These are phyloP conservation scores for Ceratina australensis DNA, from an alignment of 1,140 invertebrate genomes.

Conservation along the genomic window DNA sequence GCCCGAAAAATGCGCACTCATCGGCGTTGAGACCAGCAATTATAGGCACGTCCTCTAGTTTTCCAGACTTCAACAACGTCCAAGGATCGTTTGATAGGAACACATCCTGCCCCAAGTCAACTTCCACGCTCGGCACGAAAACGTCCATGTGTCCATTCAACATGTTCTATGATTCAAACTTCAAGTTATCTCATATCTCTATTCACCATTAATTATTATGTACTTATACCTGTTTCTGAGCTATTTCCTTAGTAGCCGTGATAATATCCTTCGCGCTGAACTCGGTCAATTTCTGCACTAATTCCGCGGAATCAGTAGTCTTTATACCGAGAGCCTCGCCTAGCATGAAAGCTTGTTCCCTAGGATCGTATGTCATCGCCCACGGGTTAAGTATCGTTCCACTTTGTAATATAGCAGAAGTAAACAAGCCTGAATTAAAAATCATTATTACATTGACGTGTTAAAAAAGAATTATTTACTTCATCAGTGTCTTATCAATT, in stretches of 20 bases:
- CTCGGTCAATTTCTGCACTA: conserved; percentile 82
- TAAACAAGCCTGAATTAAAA: conserved; percentile 82
- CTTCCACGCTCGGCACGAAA: conserved; percentile 85
- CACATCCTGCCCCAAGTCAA: conserved; percentile 79
- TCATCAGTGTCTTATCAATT: not conserved
- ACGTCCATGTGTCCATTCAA: conserved; percentile 68
- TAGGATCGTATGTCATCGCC: conserved; percentile 82
- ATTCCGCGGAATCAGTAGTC: conserved; percentile 78
- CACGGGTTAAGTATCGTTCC: conserved; percentile 88
- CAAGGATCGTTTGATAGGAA: conserved; percentile 83
- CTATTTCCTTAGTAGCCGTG: conserved; percentile 72
- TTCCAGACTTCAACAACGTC: conserved; percentile 76
- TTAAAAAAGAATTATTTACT: not conserved
- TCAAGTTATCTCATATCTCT: not conserved
- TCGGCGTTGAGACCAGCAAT: conserved; percentile 83
- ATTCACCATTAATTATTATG: not conserved
- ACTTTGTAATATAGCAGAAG: conserved; percentile 86
- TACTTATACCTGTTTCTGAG: conserved; percentile 62
- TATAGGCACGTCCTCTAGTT: conserved; percentile 81
- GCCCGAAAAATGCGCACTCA: conserved; percentile 74
- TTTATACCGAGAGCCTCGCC: conserved; percentile 81
- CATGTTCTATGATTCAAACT: conserved; percentile 57
- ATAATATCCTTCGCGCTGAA: conserved; percentile 82
- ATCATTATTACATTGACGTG: too few species aligned
- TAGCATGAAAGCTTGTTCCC: conserved; percentile 83